Conservation (phyloP, 2,113 vertebrate species). For the Pituophis catenifer region DNA sequence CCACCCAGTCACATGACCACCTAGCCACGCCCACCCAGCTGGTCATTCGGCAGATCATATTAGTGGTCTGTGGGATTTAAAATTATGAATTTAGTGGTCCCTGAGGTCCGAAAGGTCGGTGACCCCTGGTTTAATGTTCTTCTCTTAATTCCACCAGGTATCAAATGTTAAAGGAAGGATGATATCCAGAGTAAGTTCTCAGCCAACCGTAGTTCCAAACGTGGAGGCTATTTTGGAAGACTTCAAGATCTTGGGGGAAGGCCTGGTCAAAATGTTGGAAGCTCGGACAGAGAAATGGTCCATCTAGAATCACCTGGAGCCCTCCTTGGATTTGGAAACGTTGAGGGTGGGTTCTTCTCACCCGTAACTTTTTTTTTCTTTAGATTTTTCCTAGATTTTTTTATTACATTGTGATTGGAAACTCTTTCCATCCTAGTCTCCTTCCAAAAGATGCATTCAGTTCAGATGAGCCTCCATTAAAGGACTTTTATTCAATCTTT, state of each 20-base stretch:
- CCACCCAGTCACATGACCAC: too few relatives aligned
- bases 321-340: background rate
- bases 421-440: slow-evolving; percentile 34
- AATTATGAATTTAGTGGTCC: too few relatives aligned
- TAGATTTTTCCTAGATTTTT: slow-evolving; percentile 24
- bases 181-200: slow-evolving; percentile 65
- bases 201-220: slow-evolving; percentile 78
- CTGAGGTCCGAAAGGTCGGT: too few relatives aligned
- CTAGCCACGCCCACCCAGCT: too few relatives aligned
- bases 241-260: slow-evolving; percentile 83
- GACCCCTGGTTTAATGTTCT: background rate
- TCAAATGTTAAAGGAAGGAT: slow-evolving; percentile 78
- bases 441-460: background rate
- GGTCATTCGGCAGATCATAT: too few relatives aligned
- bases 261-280: slow-evolving; percentile 83
- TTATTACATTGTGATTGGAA: background rate
- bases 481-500: background rate
- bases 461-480: background rate
- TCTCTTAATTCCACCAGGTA: slow-evolving; percentile 64
- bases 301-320: slow-evolving; percentile 65
- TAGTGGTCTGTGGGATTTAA: too few relatives aligned
- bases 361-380: slow-evolving; percentile 5
- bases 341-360: background rate
- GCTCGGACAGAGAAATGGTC: slow-evolving; percentile 87
- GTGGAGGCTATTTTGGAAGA: slow-evolving; percentile 91